phyloP scores from a whole-genome alignment of 1,140 invertebrate genomes.

The Pachypsylla venusta region DNA sequence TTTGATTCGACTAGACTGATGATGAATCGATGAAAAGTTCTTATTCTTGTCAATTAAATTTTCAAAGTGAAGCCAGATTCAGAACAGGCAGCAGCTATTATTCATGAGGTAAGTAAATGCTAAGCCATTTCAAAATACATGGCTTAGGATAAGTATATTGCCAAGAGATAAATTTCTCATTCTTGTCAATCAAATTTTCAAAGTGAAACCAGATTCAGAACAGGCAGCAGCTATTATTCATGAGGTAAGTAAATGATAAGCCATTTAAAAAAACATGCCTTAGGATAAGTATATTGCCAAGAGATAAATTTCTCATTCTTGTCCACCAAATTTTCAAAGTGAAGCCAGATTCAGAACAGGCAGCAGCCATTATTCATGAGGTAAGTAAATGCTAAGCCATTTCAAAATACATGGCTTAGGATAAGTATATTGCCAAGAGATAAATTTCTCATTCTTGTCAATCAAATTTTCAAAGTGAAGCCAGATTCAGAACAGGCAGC shows the following conservation, averaged over 20 bases:
- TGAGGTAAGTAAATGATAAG: too few relatives aligned
- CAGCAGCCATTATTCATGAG: conserved; percentile 77
- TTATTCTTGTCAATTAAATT: conserved; percentile 71
- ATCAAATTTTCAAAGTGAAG: conserved; percentile 67
- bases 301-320: conserved; percentile 71
- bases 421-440: conserved; percentile 62
- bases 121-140: too few relatives aligned
- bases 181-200: conserved; percentile 76
- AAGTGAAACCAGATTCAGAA: conserved; percentile 51
- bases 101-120: conserved; percentile 70
- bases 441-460: conserved; percentile 70
- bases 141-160: too few relatives aligned
- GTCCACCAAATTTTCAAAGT: conserved; percentile 74
- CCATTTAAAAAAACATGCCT: too few relatives aligned
- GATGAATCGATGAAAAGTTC: conserved; percentile 65
- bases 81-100: conserved; percentile 68
- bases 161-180: conserved; percentile 67
- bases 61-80: conserved; percentile 60
- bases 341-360: conserved; percentile 52
- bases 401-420: too few relatives aligned
- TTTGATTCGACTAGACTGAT: too few relatives aligned
- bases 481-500: conserved; percentile 60
- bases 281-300: conserved; percentile 57
- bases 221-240: conserved; percentile 75
- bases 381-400: too few relatives aligned